Conservation (phyloP, 53 echinoderm and acorn worm species). For the Apostichopus leukothele region DNA sequence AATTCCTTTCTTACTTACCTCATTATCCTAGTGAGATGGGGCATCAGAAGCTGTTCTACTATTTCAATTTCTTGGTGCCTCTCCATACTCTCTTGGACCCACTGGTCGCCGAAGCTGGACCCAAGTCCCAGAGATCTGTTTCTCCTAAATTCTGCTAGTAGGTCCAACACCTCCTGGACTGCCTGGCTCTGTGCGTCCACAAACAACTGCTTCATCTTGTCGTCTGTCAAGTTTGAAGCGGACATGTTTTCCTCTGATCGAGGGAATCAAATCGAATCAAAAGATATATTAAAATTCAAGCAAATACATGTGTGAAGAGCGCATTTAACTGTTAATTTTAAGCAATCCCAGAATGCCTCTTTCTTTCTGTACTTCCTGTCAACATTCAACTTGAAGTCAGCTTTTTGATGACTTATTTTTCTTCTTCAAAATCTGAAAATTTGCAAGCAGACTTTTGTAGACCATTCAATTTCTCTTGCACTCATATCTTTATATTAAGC, state of each 20-base stretch:
- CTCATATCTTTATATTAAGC: too few relatives aligned
- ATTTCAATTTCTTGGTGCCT: conserved; percentile 69
- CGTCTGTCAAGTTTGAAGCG: conserved; percentile 40
- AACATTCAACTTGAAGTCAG: too few relatives aligned
- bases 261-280: too few relatives aligned
- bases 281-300: too few relatives aligned
- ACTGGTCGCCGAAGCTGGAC: conserved; percentile 91
- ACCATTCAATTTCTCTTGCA: too few relatives aligned
- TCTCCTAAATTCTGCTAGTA: conserved; percentile 84
- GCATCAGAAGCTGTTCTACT: conserved; percentile 79
- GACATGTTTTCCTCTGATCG: conserved; percentile 17
- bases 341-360: too few relatives aligned
- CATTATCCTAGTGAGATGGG: conserved; percentile 81
- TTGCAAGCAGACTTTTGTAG: too few relatives aligned
- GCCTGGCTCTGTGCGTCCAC: conserved; percentile 60
- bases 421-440: too few relatives aligned
- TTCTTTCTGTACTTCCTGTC: too few relatives aligned
- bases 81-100: conserved; percentile 76
- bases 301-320: too few relatives aligned
- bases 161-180: conserved; percentile 71
- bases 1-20: conserved; percentile 57
- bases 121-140: conserved; percentile 87
- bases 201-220: conserved; percentile 81
- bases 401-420: too few relatives aligned
- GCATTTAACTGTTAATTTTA: too few relatives aligned